Percentiles rank a stretch among this genome's conserved stretches.
Conservation (phyloP, 2,113 vertebrate genomes). For the human region GRCh38 chr6:34140501-34141000, state of each 20-base stretch:
- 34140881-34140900: not conserved
- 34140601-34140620: not conserved
- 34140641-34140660: not conserved
- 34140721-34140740: not conserved
- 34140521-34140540: not conserved
- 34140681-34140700: not conserved
- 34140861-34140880: slow-evolving; percentile 29
- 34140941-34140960: not conserved
- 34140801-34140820: slow-evolving; percentile 34
- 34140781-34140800: not conserved
- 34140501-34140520: not conserved
- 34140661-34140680: rapidly evolving
- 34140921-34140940: too few species aligned
- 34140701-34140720: too few species aligned
- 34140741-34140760: not conserved
- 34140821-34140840: slow-evolving; percentile 48
- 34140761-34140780: not conserved
- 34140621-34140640: not conserved
- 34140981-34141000: slow-evolving; percentile 23
- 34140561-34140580: not conserved
- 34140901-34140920: rapidly evolving
- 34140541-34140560: not conserved
- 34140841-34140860: not conserved
- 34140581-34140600: not conserved
- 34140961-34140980: rapidly evolving